Evolutionary conservation across 2,888 invertebrate genomes (phyloP), one percentile per base, ranked within the genome.

Genomic region (Maniola hyperantus): DNA sequence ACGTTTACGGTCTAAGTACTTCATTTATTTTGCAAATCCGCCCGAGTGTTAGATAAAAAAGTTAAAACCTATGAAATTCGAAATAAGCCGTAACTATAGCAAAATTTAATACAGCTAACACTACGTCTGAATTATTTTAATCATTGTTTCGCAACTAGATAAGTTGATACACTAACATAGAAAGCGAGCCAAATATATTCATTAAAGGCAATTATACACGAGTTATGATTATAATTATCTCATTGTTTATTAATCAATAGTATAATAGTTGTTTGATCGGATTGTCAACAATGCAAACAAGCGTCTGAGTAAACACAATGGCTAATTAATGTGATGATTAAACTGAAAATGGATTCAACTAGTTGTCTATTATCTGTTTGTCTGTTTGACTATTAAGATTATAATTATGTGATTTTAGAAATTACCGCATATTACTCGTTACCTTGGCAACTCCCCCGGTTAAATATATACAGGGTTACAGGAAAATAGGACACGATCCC

Each of bases 291-390:
- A 79, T 74, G 79, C 84, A 88, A 89, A 87, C 85, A 88, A 77
- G 73, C 80, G 78, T 79, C 83, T 83, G 79, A 81, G 87, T 87
- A 87, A 90, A 91, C 83, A 90, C 77, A 73, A 76, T 77, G 78
- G 84, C 86, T 91, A 90, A 91, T 91, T 90, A 90, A 89, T 86
- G 82, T 83, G 80, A 87, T 88, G 84, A 87, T 88, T 85, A 84
- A 81, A 87, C 87, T 84, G 80, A 84, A 87, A 89, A 84, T 82
- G 82, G 83, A 83, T 85, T 86, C 80, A 84, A 78, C 79, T 85
- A 85, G 79, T 81, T 81, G 81, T 82, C 82, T 83, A 83, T 85
- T 84, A 85, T 84, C 79, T 84, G 77, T 86, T 84, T 86, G 82
- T 78, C 73, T 48, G 26, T 26, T 26, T 26, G 26, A 26, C 26